phyloP scores from a whole-genome alignment of 1,140 invertebrate species.

The Drosophila bifasciata region DNA sequence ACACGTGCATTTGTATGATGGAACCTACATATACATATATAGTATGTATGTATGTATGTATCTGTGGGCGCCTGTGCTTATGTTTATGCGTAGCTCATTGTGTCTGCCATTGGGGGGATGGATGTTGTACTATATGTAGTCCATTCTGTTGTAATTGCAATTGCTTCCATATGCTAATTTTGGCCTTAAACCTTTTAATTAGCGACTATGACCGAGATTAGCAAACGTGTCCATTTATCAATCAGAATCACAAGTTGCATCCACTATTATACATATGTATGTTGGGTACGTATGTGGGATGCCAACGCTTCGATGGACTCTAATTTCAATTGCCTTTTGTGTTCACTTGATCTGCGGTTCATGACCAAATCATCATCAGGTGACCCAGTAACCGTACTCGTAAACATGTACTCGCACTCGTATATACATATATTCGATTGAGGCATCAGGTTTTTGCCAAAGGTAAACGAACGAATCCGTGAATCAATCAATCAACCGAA shows the following conservation, averaged over 20 bases:
- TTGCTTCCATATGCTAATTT: slow-evolving; percentile 74
- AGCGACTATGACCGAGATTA: slow-evolving; percentile 79
- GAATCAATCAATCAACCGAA: slow-evolving; percentile 44
- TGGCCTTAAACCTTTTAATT: slow-evolving; percentile 81
- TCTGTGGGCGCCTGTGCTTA: slow-evolving; percentile 5
- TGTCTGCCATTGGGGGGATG: no score
- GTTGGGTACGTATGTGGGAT: slow-evolving; percentile 10
- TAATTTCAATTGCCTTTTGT: slow-evolving; percentile 51
- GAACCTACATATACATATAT: no score
- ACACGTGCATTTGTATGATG: slow-evolving; percentile 2
- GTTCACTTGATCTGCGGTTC: slow-evolving; percentile 70
- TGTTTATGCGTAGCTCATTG: slow-evolving; percentile 19
- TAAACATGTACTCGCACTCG: neutral
- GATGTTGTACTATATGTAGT: slow-evolving; percentile 2
- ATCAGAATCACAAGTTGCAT: slow-evolving; percentile 23
- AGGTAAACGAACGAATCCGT: slow-evolving; percentile 64
- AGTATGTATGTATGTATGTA: slow-evolving; percentile 3
- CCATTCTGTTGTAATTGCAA: slow-evolving; percentile 36
- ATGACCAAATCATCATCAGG: slow-evolving; percentile 49
- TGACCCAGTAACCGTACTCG: slow-evolving; percentile 39
- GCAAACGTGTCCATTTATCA: slow-evolving; percentile 57
- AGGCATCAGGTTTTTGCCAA: slow-evolving; percentile 53
- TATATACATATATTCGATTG: slow-evolving; percentile 4
- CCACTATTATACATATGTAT: neutral
- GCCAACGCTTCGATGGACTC: slow-evolving; percentile 36